Evolutionary conservation across 2,797 vertebrate species (phyloP).

Genomic region (Sebastiscus tertius): DNA sequence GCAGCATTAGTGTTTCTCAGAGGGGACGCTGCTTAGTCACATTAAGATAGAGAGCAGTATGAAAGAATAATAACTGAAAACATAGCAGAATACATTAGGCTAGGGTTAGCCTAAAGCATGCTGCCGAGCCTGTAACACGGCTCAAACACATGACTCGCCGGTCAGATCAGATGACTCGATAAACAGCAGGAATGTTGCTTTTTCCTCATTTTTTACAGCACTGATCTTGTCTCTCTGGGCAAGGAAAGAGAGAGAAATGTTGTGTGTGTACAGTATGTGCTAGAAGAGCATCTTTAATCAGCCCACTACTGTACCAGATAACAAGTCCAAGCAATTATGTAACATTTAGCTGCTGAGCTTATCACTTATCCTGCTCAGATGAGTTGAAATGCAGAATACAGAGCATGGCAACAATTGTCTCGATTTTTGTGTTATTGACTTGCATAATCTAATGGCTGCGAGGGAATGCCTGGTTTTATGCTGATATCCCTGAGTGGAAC

Average conservation of each 20-base stretch:
- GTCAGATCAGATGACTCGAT: conserved; percentile 81
- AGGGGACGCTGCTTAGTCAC: background rate
- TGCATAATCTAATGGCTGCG: conserved; percentile 33
- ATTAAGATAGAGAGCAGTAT: conserved; percentile 1
- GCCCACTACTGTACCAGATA: conserved; percentile 51
- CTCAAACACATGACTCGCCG: conserved; percentile 74
- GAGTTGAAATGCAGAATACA: conserved; percentile 16
- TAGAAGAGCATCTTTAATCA: conserved; percentile 58
- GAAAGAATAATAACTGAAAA: conserved; percentile 14
- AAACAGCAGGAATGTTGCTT: conserved; percentile 75
- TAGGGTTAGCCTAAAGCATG: conserved; percentile 56
- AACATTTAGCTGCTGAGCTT: conserved; percentile 52
- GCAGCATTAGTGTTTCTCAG: background rate
- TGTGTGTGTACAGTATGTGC: conserved; percentile 9
- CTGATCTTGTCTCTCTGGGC: conserved; percentile 39
- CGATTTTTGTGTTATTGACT: conserved; percentile 35
- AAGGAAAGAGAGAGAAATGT: background rate
- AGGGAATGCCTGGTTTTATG: conserved; percentile 10
- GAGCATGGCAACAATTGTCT: conserved; percentile 16
- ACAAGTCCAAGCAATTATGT: conserved; percentile 45
- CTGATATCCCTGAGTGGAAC: conserved; percentile 6
- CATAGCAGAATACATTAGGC: conserved; percentile 9
- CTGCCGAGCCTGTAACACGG: conserved; percentile 43
- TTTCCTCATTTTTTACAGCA: conserved; percentile 59
- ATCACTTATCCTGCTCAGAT: conserved; percentile 36